Evolutionary conservation across 2,113 vertebrate genomes (phyloP).

Genomic region (Stercorarius parasiticus): DNA sequence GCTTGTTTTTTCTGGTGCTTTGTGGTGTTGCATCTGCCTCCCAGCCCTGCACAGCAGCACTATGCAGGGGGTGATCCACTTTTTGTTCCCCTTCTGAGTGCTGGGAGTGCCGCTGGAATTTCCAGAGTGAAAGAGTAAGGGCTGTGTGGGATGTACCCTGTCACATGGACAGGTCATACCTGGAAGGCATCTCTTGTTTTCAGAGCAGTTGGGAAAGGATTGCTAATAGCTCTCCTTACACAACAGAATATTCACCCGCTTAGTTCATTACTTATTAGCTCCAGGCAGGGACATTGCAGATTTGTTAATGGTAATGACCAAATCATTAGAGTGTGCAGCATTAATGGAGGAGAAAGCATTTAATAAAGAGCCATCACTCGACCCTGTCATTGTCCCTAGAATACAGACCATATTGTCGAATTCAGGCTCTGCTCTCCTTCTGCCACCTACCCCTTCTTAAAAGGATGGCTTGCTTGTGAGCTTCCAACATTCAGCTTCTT

Average conservation of each 20-base stretch:
- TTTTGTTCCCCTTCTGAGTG: background rate
- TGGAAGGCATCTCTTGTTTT: slow-evolving; percentile 71
- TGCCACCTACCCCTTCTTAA: background rate
- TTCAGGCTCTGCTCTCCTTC: slow-evolving; percentile 1
- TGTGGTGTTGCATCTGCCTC: background rate
- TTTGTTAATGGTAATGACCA: slow-evolving; percentile 67
- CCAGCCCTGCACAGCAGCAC: background rate
- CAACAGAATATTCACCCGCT: slow-evolving; percentile 64
- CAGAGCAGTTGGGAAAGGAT: slow-evolving; percentile 58
- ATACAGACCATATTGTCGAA: background rate
- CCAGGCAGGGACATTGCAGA: slow-evolving; percentile 67
- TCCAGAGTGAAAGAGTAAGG: slow-evolving; percentile 1
- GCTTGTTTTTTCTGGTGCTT: background rate
- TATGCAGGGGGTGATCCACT: background rate
- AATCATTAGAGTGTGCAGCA: slow-evolving; percentile 57
- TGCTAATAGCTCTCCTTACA: slow-evolving; percentile 64
- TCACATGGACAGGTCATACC: slow-evolving; percentile 47
- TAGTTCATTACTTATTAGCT: slow-evolving; percentile 75
- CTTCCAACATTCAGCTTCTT: background rate
- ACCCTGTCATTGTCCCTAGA: slow-evolving; percentile 21
- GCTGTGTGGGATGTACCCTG: background rate
- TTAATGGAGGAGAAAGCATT: slow-evolving; percentile 69
- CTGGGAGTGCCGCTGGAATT: background rate
- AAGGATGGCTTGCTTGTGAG: background rate
- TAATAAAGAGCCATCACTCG: slow-evolving; percentile 48